Conservation (phyloP, 2,113 vertebrate species). For the Salvelinus namaycush region DNA sequence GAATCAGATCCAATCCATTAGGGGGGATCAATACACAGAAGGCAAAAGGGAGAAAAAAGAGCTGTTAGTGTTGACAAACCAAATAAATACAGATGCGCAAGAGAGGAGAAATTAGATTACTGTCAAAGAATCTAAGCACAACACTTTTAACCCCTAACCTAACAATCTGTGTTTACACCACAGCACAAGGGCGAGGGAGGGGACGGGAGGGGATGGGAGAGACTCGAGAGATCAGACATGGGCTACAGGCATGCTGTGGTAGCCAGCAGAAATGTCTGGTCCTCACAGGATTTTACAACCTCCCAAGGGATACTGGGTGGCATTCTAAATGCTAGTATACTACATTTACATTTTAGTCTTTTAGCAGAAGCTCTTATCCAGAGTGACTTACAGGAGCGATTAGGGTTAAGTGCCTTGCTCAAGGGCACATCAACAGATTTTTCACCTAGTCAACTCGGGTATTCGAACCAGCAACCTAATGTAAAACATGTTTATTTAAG, state of each 20-base stretch:
- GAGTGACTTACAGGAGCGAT: no score
- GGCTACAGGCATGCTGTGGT: constrained; percentile 36
- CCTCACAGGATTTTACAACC: constrained; percentile 37
- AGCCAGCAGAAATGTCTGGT: constrained; percentile 45
- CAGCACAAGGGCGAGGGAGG: constrained; percentile 61
- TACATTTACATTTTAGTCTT: no score
- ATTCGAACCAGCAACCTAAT: no score
- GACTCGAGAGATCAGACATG: constrained; percentile 39
- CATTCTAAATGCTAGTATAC: no score
- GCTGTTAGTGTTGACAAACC: constrained; percentile 87
- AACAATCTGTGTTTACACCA: constrained; percentile 90
- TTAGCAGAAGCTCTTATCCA: no score
- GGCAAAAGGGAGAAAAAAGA: constrained; percentile 65
- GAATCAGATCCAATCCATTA: constrained; percentile 97
- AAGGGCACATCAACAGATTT: no score
- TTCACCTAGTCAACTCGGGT: no score
- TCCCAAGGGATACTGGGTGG: background rate
- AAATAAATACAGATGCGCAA: constrained; percentile 88
- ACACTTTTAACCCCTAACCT: constrained; percentile 90
- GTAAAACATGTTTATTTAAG: background rate
- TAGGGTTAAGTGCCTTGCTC: no score
- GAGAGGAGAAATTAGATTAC: constrained; percentile 94
- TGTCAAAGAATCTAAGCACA: constrained; percentile 85
- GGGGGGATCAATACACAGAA: constrained; percentile 85
- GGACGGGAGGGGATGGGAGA: constrained; percentile 44